phyloP scores from a whole-genome alignment of 2,113 vertebrate genomes.

The Campylorhamphus procurvoides region DNA sequence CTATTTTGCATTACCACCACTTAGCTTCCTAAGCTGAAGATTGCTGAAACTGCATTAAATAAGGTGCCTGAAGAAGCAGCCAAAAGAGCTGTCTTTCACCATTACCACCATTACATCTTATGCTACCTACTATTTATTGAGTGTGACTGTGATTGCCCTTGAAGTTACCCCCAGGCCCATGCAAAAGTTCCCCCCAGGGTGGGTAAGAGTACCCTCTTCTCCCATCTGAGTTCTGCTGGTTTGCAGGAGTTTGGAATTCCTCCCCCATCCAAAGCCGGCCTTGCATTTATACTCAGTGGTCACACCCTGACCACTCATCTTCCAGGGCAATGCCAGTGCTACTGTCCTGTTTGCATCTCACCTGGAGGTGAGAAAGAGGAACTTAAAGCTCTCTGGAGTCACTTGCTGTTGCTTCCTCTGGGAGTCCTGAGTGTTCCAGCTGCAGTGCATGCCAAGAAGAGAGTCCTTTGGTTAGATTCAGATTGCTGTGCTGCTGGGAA shows the following conservation, averaged over 20 bases:
- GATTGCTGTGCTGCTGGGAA: background rate
- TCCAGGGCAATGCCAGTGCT: background rate
- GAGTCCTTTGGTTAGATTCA: background rate
- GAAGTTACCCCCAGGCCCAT: background rate
- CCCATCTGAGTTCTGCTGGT: background rate
- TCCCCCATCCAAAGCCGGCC: background rate
- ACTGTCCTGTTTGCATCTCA: background rate
- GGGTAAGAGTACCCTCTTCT: background rate
- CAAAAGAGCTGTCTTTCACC: background rate
- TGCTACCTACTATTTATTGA: background rate
- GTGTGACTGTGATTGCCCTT: background rate
- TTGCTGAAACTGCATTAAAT: background rate
- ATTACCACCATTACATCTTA: background rate
- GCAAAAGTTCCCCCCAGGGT: background rate
- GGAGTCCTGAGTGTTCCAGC: background rate
- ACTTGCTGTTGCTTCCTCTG: background rate
- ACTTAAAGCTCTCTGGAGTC: background rate
- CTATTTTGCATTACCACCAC: background rate
- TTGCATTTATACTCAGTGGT: background rate
- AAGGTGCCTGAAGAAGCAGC: background rate
- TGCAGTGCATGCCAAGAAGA: background rate
- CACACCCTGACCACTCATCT: rapidly evolving
- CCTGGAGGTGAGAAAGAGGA: background rate
- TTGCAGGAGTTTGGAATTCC: background rate
- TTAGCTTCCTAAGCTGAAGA: background rate